A percentile compares a stretch with the other conserved stretches of the same genome.
Conservation (phyloP, 2,113 vertebrate species). For the Pica pica region DNA sequence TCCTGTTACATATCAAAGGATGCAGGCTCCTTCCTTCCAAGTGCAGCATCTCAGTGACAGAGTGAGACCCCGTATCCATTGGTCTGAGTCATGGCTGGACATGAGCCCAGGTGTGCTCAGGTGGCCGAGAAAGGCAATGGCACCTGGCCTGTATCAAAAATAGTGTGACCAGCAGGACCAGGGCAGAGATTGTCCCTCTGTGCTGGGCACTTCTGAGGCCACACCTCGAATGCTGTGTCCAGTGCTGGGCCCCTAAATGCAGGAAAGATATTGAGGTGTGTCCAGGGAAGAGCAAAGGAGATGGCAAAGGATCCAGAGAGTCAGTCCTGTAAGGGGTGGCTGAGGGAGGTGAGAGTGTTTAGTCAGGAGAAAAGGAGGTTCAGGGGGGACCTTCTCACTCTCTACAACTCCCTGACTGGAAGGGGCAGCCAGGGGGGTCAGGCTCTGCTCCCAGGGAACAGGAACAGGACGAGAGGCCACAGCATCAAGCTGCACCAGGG, state of each 20-base stretch:
- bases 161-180: not conserved
- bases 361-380: not conserved
- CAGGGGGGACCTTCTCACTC: not conserved
- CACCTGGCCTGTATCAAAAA: not conserved
- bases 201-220: not conserved
- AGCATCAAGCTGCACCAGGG: not conserved
- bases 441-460: not conserved
- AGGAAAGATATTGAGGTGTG: not conserved
- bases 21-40: not conserved
- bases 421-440: not conserved
- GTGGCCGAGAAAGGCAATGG: not conserved
- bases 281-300: not conserved
- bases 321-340: not conserved
- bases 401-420: not conserved
- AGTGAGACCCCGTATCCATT: accelerated
- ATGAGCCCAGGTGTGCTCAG: not conserved
- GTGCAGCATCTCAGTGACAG: not conserved
- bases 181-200: not conserved
- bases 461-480: not conserved
- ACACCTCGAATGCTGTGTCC: not conserved
- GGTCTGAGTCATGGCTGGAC: not conserved
- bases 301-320: not conserved
- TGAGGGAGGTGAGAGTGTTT: not conserved
- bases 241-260: not conserved
- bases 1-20: not conserved